Evolutionary conservation across 2,113 vertebrate genomes (phyloP), one percentile per base, ranked within the genome.

Genomic region (Lasiurus cinereus): DNA sequence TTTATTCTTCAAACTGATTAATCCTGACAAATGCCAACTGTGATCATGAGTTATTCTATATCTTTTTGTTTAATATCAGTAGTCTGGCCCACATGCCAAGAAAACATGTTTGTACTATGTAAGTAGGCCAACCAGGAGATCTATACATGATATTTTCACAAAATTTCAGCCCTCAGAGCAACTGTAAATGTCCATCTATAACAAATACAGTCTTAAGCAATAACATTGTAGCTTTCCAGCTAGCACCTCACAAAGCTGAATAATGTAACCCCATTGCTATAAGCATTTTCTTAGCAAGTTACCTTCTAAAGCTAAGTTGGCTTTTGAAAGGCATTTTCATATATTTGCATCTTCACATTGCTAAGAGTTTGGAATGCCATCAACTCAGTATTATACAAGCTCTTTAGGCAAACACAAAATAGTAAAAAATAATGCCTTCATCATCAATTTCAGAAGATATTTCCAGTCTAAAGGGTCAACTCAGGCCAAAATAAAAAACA

Each of bases 221-320:
- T 64, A 43, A 83, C 64, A 72, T 39, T 72, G 31, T 27, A 50
- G 50, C 27, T 93, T 89, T 83, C 21, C 48, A 82, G 9, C 22
- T 15, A 69, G 43, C 54, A 52, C 15, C 80, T 93, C 76, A 31
- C 70, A 59, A 22, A 92, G 46, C 31, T 76, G 39, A 83, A 79
- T 66, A 95, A 91, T 59, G 46, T 13, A 33, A 69, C 36, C 11
- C 18, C 50, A 67, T 33, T 69, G 36, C 43, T 64, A 8, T 48
- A 76, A 93, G 56, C 27, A 62, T 82, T 95, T 95, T 90, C 43
- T 92, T 46, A 93, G 66, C 39, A 94, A 94, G 79, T 52, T 90
- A 80, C 29, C 16, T 77, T 80, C 33, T 90, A 84, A 87, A 94
- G 59, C 24, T 29, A 73, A 92, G 27, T 24, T 79, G 36, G 31